Evolutionary conservation across 2,888 invertebrate genomes (phyloP), one percentile per base, ranked within the genome.

Genomic region (Mactromeris polynyma): DNA sequence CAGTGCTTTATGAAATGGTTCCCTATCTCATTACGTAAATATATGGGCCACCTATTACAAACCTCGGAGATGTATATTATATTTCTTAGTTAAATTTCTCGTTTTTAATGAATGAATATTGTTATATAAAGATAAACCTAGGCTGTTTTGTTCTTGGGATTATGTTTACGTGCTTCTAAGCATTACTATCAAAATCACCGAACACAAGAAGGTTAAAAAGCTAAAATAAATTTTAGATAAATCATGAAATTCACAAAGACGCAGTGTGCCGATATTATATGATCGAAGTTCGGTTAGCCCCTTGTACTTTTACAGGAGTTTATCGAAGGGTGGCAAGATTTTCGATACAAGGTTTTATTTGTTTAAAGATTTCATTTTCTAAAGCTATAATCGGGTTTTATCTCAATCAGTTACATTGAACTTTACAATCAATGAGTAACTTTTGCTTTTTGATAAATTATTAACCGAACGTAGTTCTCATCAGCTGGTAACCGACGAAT

Each of bases 331-430:
- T 26, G n/a, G 36, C 78, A 38, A 54, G 84, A 84, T 78, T 84
- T 51, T 78, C 21, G 78, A 51, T 51, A 78, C 77, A 78, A 36
- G 40, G 73, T 78, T 38, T 46, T 86, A 81, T 81, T 86, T 86
- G 81, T 86, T 81, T 69, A 51, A 86, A 73, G 81, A 77, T 86
- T 86, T 81, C 26, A 21, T 86, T 80, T 86, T 86, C 86, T 81
- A 81, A 81, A 77, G 21, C 26, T 38, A 81, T 46, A 73, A 73
- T 86, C 26, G 46, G 46, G 69, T 51, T 81, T 77, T 86, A 86
- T 81, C 73, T 26, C 33, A 73, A 81, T 81, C 86, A 73, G 42
- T 51, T 51, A 46, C 77, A 73, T 26, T 69, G 51, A 77, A 69
- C 33, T 14, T 86, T 81, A 26, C 46, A 73, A 86, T 86, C 81